phyloP scores from a whole-genome alignment of 1,140 invertebrate genomes.

The Popillia japonica region DNA sequence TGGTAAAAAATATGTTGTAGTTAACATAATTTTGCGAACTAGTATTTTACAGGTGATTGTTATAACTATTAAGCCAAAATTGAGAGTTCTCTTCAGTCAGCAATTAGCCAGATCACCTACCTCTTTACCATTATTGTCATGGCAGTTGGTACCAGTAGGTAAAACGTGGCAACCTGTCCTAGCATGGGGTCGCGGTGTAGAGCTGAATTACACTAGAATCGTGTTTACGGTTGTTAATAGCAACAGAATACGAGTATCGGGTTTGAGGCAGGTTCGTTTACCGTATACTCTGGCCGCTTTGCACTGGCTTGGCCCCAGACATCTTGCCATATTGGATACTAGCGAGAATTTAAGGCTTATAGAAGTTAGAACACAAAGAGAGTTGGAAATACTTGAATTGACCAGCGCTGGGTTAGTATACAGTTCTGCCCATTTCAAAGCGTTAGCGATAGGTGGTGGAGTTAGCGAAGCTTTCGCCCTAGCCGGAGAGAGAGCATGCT shows the following conservation, averaged over 20 bases:
- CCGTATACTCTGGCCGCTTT: constrained; percentile 76
- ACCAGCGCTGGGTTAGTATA: constrained; percentile 88
- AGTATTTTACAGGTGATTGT: constrained; percentile 63
- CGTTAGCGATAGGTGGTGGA: constrained; percentile 74
- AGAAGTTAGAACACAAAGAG: constrained; percentile 87
- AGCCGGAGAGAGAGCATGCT: constrained; percentile 85
- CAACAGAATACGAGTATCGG: constrained; percentile 68
- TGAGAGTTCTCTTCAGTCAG: constrained; percentile 63
- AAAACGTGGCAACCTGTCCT: constrained; percentile 81
- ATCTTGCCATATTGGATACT: constrained; percentile 84
- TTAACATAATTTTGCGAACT: background rate
- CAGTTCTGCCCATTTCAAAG: constrained; percentile 92
- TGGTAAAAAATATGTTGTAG: background rate
- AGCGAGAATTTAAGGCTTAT: constrained; percentile 87
- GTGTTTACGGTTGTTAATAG: constrained; percentile 59
- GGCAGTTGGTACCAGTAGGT: constrained; percentile 89
- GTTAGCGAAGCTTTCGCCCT: constrained; percentile 68
- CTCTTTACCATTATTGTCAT: constrained; percentile 86
- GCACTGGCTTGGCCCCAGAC: constrained; percentile 89
- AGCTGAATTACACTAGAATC: constrained; percentile 85
- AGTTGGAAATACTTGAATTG: constrained; percentile 84
- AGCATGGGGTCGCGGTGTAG: constrained; percentile 82
- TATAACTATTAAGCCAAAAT: constrained; percentile 81
- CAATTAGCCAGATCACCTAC: constrained; percentile 68
- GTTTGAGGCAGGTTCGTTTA: constrained; percentile 74